Conservation (phyloP, 1,140 invertebrate species). For the Lepidurus apus region DNA sequence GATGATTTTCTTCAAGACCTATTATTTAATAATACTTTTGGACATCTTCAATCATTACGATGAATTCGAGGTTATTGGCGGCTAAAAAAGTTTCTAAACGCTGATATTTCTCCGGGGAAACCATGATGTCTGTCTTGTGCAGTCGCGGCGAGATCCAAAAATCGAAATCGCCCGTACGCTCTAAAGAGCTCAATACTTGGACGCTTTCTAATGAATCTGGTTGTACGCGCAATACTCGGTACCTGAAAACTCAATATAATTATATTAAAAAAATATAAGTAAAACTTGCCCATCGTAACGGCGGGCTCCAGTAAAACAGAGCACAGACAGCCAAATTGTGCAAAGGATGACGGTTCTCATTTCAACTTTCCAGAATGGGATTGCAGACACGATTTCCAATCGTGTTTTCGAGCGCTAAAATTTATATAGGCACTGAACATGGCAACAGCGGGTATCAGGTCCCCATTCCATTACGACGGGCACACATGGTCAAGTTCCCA, state of each 20-base stretch:
- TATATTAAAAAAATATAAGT: not conserved
- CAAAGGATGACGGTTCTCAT: not conserved
- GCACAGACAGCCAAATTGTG: not conserved
- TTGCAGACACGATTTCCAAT: not conserved
- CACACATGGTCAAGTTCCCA: slow-evolving; percentile 8
- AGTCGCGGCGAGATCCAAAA: slow-evolving; percentile 23
- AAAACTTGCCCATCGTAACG: not conserved
- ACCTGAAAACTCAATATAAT: not conserved
- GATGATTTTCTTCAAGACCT: not conserved
- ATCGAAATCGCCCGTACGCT: slow-evolving; percentile 22
- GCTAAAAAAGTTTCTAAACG: not conserved
- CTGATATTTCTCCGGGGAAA: not conserved
- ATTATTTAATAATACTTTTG: slow-evolving; percentile 9
- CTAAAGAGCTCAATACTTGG: not conserved
- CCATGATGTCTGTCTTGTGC: slow-evolving; percentile 24
- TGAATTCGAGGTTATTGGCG: not conserved
- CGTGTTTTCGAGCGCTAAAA: not conserved
- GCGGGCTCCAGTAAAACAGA: not conserved
- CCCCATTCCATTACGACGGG: not conserved
- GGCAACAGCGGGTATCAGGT: not conserved
- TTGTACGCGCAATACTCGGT: slow-evolving; percentile 23
- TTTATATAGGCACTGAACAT: not conserved
- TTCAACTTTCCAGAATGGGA: not conserved
- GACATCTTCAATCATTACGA: slow-evolving; percentile 6
- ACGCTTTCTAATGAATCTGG: not conserved